Evolutionary conservation across 2,113 vertebrate species (phyloP), one percentile per base, ranked within the genome.

Genomic region (Bagarius yarrelli): DNA sequence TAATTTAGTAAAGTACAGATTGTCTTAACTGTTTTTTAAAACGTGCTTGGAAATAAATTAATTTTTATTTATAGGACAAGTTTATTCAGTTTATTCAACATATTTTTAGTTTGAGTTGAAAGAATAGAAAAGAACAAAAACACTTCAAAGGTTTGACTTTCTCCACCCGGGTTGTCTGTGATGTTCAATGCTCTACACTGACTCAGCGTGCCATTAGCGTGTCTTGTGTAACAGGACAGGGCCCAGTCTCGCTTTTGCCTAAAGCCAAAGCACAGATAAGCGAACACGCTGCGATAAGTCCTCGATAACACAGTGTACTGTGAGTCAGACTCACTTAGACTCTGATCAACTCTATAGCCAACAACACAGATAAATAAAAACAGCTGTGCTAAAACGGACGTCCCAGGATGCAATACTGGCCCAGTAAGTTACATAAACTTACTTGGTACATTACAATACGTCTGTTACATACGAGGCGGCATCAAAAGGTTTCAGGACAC

Each of bases 261-360:
- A 30, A 64, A 52, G 44, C 27, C 59, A 52, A 59, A 76, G 34
- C 56, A 76, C 74, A 72, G 70, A 72, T 21, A 44, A 72, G 70
- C 32, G 47, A 53, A 72, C 50, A 53, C 50, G 53, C 27, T 21
- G 47, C 70, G 9, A 72, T 32, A 18, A 71, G 69, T 71, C n/a
- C 70, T 32, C 25, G 30, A 72, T 53, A 53, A 72, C 70, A 72
- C 67, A 52, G 44, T 50, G 67, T 71, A 27, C 70, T 53, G 70
- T 72, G 70, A 72, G 47, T 53, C 70, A 72, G n/a, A 27, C 40
- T 71, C 25, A 12, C 50, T 5, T 50, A 15, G 44, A 71, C 67
- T 52, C 25, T 21, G 50, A 71, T 71, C 44, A 30, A 47, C 19
- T 71, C 16, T 70, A 70, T 19, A 25, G 47, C 70, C 16, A 32